Conservation (phyloP, 2,888 invertebrate species). For the Pimpla rufipes region DNA sequence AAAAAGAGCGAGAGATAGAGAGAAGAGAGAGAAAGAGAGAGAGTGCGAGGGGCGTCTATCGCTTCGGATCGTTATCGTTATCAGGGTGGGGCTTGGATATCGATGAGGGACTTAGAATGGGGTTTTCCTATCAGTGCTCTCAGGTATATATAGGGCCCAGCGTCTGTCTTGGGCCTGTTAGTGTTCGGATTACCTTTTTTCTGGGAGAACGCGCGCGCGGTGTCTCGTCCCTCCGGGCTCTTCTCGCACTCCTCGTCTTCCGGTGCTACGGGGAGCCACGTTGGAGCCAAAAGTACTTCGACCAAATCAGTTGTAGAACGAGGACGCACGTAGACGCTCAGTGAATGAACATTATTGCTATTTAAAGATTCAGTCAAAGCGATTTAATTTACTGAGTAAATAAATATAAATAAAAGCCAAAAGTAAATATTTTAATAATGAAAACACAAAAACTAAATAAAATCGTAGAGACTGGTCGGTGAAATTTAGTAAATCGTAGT, state of each 20-base stretch:
- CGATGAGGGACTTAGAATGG: constrained; percentile 82
- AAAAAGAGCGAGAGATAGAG: not conserved
- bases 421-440: too few relatives aligned
- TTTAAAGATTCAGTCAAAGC: not conserved
- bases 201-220: constrained; percentile 24
- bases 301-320: constrained; percentile 15
- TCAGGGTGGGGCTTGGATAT: constrained; percentile 84
- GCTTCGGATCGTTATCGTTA: constrained; percentile 79
- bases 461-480: too few relatives aligned
- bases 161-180: constrained; percentile 78
- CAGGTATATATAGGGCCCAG: constrained; percentile 80
- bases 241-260: constrained; percentile 38
- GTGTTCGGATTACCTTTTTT: constrained; percentile 76
- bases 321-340: not conserved
- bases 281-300: not conserved
- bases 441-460: too few relatives aligned
- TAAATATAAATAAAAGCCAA: too few relatives aligned
- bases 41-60: constrained; percentile 71
- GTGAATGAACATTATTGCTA: constrained; percentile 28
- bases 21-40: not conserved
- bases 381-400: too few relatives aligned
- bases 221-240: constrained; percentile 32
- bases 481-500: too few relatives aligned
- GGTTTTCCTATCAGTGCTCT: constrained; percentile 83
- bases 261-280: constrained; percentile 11